Evolutionary conservation across 2,797 vertebrate species (phyloP), one percentile per base, ranked within the genome.

Genomic region (Microcaecilia unicolor): DNA sequence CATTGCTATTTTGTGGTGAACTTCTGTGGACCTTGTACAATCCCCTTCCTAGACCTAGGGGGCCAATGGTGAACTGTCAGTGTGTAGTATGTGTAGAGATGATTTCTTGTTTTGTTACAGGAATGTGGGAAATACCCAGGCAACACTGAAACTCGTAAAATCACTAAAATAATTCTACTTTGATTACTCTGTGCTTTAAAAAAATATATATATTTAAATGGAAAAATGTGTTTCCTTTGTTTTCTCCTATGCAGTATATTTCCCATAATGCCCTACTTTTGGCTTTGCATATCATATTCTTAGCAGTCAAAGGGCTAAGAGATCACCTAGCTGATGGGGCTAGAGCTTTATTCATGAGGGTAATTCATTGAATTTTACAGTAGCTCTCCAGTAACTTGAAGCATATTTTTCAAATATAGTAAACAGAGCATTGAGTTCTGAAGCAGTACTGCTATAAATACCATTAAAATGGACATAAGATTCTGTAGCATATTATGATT

Each of bases 101-200:
- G n/a, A n/a, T n/a, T n/a, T n/a, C n/a, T n/a, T n/a, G n/a, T n/a
- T n/a, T n/a, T n/a, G n/a, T n/a, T n/a, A n/a, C n/a, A n/a, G n/a
- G n/a, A n/a, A n/a, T n/a, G n/a, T n/a, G n/a, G n/a, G 22, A 13
- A 63, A 48, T 55, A 58, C 48, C 34, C 38, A 51, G 70, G 64
- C 73, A 64, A 58, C 73, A 64, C 41, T 60, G 47, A 69, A 55
- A 34, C 27, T 54, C 63, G 64, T 76, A 58, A 65, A 70, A 55
- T 37, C 58, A 41, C 34, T 48, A 60, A 65, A 50, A 58, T 61
- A 63, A 67, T 25, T 53, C 44, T 38, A 35, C 55, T 18, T 25
- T 63, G 28, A 51, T 35, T 31, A 58, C 20, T 31, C n/a, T n/a
- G 9, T 31, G 48, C 32, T 52, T 72, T 45, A 61, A 61, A 68